Percentiles rank a stretch among this genome's conserved stretches.
Evolutionary conservation across 1,140 invertebrate genomes (phyloP).

Genomic region (Rhyzopertha dominica): DNA sequence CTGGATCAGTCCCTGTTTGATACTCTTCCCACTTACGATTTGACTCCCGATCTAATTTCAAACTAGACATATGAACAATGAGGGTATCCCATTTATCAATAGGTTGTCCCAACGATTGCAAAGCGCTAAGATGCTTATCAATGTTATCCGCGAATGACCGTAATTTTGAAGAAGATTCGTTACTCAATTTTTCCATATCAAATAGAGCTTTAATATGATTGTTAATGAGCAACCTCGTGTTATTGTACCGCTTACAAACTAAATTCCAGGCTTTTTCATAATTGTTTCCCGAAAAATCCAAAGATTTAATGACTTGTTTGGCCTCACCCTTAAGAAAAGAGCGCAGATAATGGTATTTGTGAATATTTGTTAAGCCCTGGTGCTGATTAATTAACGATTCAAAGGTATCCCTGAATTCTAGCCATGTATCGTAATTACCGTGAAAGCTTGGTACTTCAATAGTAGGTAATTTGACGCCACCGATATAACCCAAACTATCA

Average conservation of each 20-base stretch:
- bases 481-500: too few relatives aligned
- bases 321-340: constrained; percentile 24
- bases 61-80: constrained; percentile 20
- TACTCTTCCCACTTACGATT: constrained; percentile 22
- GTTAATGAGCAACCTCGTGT: constrained; percentile 27
- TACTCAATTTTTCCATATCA: constrained; percentile 16
- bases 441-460: constrained; percentile 17
- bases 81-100: constrained; percentile 23
- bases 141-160: constrained; percentile 17
- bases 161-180: constrained; percentile 20
- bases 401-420: constrained; percentile 30
- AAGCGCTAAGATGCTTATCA: constrained; percentile 20
- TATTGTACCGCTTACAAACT: constrained; percentile 32
- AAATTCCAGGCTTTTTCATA: constrained; percentile 34
- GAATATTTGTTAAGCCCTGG: constrained; percentile 14
- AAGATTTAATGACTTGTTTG: constrained; percentile 17
- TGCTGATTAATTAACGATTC: constrained; percentile 29
- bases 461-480: constrained; percentile 8
- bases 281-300: constrained; percentile 29
- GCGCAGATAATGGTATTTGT: constrained; percentile 32
- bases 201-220: constrained; percentile 32
- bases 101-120: constrained; percentile 20
- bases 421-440: constrained; percentile 25
- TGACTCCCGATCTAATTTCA: constrained; percentile 23
- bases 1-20: too few relatives aligned